Conservation (phyloP, 2,113 vertebrate species). For the Pterocles orientalis region DNA sequence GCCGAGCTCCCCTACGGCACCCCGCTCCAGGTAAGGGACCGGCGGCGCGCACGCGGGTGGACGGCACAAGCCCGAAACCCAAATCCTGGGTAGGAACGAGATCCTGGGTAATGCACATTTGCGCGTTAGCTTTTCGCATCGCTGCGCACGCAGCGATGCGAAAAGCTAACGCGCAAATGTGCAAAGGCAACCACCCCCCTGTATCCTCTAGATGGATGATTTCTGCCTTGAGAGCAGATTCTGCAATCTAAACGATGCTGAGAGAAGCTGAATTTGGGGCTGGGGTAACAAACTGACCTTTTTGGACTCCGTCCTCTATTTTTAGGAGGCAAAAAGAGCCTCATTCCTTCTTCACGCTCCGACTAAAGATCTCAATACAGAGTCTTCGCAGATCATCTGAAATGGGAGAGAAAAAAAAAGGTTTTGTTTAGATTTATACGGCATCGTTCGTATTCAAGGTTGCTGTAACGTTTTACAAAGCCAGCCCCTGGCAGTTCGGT, state of each 20-base stretch:
- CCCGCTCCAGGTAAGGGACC: slow-evolving; percentile 78
- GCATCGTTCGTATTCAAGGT: background rate
- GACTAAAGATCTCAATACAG: background rate
- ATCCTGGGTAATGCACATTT: too few species aligned
- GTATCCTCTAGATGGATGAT: background rate
- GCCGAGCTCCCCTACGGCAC: slow-evolving; percentile 51
- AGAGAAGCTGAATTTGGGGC: background rate
- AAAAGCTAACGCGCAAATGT: background rate
- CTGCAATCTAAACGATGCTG: accelerated
- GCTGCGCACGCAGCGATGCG: background rate
- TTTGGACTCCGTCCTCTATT: accelerated
- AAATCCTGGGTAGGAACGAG: background rate
- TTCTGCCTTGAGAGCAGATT: background rate
- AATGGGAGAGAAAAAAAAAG: background rate
- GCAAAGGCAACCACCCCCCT: background rate
- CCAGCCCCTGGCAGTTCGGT: background rate
- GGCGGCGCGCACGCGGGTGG: accelerated
- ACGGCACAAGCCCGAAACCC: accelerated
- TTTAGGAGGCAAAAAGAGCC: background rate
- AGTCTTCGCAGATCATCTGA: background rate
- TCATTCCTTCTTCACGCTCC: background rate
- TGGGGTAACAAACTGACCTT: background rate
- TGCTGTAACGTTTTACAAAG: background rate
- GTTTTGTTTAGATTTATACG: background rate
- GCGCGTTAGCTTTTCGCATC: too few species aligned